Conservation (phyloP, 2,888 invertebrate genomes). For the Melipona beecheii region DNA sequence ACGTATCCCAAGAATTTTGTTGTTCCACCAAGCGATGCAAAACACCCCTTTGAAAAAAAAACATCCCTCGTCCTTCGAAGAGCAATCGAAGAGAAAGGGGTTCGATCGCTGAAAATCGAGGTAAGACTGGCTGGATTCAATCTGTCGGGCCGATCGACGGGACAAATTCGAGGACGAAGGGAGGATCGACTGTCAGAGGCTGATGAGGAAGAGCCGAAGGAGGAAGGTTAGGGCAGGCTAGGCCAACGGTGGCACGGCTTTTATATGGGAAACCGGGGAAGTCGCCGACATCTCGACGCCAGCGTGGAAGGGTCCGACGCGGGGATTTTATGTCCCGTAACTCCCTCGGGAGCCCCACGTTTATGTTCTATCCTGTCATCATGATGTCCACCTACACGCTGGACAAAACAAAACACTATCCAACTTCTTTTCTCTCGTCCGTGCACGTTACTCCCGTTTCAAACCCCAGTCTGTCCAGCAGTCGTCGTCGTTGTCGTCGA, state of each 20-base stretch:
- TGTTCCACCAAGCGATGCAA: not conserved
- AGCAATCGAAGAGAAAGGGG: not conserved
- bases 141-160: slow-evolving; percentile 73
- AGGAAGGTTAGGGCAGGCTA: slow-evolving; percentile 23
- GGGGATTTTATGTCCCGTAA: slow-evolving; percentile 83
- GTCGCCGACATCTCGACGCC: slow-evolving; percentile 83
- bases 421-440: slow-evolving; percentile 55
- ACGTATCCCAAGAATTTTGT: too few relatives aligned
- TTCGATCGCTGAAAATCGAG: slow-evolving; percentile 22
- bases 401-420: slow-evolving; percentile 81
- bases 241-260: slow-evolving; percentile 56
- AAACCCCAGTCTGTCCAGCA: not conserved
- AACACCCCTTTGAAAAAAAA: not conserved
- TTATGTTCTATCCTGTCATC: slow-evolving; percentile 82
- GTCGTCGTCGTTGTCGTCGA: not conserved
- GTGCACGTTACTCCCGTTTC: not conserved
- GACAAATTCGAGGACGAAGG: slow-evolving; percentile 74
- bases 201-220: slow-evolving; percentile 73
- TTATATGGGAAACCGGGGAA: slow-evolving; percentile 74
- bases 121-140: slow-evolving; percentile 60
- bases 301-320: slow-evolving; percentile 74
- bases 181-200: slow-evolving; percentile 78
- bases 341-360: slow-evolving; percentile 81
- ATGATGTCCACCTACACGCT: slow-evolving; percentile 80
- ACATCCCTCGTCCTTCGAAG: too few relatives aligned